These are phyloP conservation scores for Clarias laeviceps DNA, from an alignment of 2,797 vertebrate genomes.

Conservation along the genomic window DNA sequence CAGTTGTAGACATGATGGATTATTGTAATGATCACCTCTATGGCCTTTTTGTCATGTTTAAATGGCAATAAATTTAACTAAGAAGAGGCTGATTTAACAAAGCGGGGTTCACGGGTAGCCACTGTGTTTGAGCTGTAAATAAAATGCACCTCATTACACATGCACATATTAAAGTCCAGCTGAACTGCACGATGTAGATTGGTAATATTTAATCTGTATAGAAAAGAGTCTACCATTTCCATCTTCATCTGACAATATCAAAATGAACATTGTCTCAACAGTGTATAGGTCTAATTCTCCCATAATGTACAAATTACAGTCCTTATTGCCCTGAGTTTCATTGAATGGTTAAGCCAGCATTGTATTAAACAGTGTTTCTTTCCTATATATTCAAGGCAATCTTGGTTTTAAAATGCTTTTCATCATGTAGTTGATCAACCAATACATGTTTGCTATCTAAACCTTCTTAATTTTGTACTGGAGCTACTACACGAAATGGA, in stretches of 20 bases:
- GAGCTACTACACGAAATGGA: not conserved
- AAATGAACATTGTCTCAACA: not conserved
- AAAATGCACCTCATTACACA: slow-evolving; percentile 83
- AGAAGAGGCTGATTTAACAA: slow-evolving; percentile 82
- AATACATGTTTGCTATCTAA: not conserved
- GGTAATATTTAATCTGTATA: slow-evolving; percentile 79
- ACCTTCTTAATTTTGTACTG: not conserved
- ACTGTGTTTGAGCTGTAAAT: slow-evolving; percentile 92
- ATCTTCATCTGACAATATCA: not conserved
- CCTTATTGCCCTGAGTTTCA: not conserved
- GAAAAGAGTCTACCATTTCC: slow-evolving; percentile 36
- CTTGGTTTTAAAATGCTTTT: slow-evolving; percentile 2
- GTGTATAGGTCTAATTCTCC: not conserved
- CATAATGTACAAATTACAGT: not conserved
- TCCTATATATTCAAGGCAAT: not conserved
- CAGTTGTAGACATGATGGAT: slow-evolving; percentile 95
- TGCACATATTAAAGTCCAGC: slow-evolving; percentile 70
- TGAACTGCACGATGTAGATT: slow-evolving; percentile 63
- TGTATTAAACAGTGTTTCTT: not conserved
- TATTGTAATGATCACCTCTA: slow-evolving; percentile 91
- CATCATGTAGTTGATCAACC: not conserved
- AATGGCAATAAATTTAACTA: slow-evolving; percentile 93
- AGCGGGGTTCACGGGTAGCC: slow-evolving; percentile 65
- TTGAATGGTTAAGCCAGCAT: not conserved
- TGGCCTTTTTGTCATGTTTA: slow-evolving; percentile 95